phyloP scores from a whole-genome alignment of 2,888 invertebrate genomes.

The Troides helena region DNA sequence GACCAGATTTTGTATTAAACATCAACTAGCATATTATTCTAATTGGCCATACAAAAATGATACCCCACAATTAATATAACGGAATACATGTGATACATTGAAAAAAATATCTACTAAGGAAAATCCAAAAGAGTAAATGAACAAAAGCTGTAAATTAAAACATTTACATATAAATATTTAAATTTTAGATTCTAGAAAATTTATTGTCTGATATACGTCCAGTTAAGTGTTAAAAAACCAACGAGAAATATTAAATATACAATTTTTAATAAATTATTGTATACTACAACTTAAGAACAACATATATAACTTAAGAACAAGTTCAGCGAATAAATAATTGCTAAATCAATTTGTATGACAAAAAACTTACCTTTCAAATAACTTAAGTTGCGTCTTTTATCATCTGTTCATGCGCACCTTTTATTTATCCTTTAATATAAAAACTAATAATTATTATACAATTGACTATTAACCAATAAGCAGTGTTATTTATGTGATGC shows the following conservation, averaged over 20 bases:
- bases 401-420: not conserved
- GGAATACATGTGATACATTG: too few relatives aligned
- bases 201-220: too few relatives aligned
- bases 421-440: not conserved
- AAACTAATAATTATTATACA: not conserved
- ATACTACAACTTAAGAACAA: too few relatives aligned
- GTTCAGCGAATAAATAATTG: too few relatives aligned
- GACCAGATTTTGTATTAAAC: too few relatives aligned
- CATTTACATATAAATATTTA: not conserved
- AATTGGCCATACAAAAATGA: too few relatives aligned
- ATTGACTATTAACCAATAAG: constrained; percentile 7
- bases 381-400: not conserved
- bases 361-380: not conserved
- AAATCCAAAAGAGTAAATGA: not conserved
- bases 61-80: too few relatives aligned
- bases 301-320: too few relatives aligned
- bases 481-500: constrained; percentile 15
- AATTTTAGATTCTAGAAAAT: not conserved
- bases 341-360: not conserved
- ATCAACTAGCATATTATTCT: too few relatives aligned
- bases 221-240: not conserved
- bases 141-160: not conserved
- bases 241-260: not conserved
- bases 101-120: too few relatives aligned
- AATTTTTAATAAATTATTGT: too few relatives aligned